Evolutionary conservation across 2,113 vertebrate species (phyloP).

Genomic region (Cyprinodon tularosa): DNA sequence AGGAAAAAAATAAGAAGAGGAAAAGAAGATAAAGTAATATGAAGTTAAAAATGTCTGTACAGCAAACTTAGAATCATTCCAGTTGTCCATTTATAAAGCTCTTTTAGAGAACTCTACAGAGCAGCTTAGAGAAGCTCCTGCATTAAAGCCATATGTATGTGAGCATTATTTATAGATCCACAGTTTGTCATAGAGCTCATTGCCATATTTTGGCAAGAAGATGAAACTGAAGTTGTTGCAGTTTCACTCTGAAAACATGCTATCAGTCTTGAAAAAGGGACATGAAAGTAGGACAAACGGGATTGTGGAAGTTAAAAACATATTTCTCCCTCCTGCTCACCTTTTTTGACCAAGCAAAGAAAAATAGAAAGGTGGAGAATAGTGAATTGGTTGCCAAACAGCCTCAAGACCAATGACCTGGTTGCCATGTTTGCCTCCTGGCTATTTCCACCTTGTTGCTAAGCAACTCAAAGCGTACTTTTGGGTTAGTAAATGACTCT

Average conservation of each 20-base stretch:
- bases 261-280: conserved; percentile 68
- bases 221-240: conserved; percentile 53
- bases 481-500: conserved; percentile 77
- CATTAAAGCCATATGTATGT: conserved; percentile 33
- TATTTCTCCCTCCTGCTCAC: conserved; percentile 44
- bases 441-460: conserved; percentile 72
- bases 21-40: conserved; percentile 46
- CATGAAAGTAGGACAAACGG: conserved; percentile 73
- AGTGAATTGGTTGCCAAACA: conserved; percentile 74
- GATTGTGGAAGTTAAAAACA: conserved; percentile 61
- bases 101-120: conserved; percentile 27
- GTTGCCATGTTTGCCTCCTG: conserved; percentile 54
- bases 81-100: conserved; percentile 27
- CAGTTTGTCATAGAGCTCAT: conserved; percentile 43
- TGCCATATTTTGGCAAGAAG: conserved; percentile 53
- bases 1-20: background rate
- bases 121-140: conserved; percentile 33
- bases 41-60: conserved; percentile 40
- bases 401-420: conserved; percentile 66
- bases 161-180: conserved; percentile 20
- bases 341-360: conserved; percentile 63
- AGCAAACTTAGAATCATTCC: conserved; percentile 22
- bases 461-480: conserved; percentile 79
- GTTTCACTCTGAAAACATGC: conserved; percentile 58
- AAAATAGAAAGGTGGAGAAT: conserved; percentile 56